Percentiles rank a stretch among this genome's conserved stretches.
Conservation (phyloP, 92 coral and sea anemone genomes). For the Pocillopora meandrina region DNA sequence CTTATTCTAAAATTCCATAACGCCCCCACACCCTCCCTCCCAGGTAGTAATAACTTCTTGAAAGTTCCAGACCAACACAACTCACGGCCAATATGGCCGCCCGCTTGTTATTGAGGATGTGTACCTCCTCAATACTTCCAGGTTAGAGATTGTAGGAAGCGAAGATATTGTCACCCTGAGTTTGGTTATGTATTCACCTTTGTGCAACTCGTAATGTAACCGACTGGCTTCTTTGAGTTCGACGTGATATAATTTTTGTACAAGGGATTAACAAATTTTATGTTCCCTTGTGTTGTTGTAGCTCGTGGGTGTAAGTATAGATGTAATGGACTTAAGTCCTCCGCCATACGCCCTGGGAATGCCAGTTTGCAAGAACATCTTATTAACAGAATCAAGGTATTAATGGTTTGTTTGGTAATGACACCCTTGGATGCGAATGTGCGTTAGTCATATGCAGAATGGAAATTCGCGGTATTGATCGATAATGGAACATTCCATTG, state of each 20-base stretch:
- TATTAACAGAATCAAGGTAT: constrained; percentile 30
- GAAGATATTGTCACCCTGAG: neutral
- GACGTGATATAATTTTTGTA: neutral
- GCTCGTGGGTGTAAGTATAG: neutral
- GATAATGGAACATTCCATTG: too few relatives aligned
- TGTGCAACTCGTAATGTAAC: neutral
- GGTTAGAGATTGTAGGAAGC: constrained; percentile 2
- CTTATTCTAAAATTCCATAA: neutral
- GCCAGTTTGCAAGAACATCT: constrained; percentile 22
- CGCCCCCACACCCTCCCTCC: neutral
- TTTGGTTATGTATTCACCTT: neutral
- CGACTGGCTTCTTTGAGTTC: neutral
- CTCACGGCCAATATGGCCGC: constrained; percentile 46
- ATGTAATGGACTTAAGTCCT: neutral
- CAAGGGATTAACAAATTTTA: neutral
- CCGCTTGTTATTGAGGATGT: neutral
- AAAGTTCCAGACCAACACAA: constrained; percentile 10
- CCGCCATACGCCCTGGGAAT: neutral
- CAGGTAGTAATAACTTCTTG: too few relatives aligned
- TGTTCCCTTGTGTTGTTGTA: neutral
- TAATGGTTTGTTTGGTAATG: neutral
- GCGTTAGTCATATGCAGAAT: neutral
- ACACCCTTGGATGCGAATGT: neutral
- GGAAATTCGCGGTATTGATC: too few relatives aligned
- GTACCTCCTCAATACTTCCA: constrained; percentile 6